phyloP scores from a whole-genome alignment of 2,888 invertebrate species.

The Metopia argyrocephala region DNA sequence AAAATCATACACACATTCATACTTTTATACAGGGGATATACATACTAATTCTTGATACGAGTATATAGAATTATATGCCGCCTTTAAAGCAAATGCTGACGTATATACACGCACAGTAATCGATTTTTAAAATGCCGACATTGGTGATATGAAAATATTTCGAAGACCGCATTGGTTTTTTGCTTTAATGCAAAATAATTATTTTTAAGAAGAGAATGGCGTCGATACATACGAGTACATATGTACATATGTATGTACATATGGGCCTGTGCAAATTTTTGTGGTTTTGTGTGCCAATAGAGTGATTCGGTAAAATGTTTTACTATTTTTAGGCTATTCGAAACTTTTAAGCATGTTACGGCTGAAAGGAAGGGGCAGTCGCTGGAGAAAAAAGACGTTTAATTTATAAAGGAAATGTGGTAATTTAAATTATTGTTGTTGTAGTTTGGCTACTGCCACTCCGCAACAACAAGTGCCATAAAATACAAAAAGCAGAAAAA shows the following conservation, averaged over 20 bases:
- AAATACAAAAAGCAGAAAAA: not conserved
- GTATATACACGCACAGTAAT: not conserved
- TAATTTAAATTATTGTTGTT: not conserved
- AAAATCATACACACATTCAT: not conserved
- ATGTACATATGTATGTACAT: too few relatives aligned
- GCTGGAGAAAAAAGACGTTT: not conserved
- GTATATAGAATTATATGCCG: not conserved
- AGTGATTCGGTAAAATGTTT: constrained; percentile 24
- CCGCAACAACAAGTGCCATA: constrained; percentile 12
- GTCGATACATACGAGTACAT: too few relatives aligned
- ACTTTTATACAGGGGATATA: too few relatives aligned
- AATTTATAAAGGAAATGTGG: constrained; percentile 44
- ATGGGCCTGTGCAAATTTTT: constrained; percentile 35
- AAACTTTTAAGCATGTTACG: not conserved
- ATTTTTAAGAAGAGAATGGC: constrained; percentile 32
- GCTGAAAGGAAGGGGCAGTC: not conserved
- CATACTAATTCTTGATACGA: not conserved
- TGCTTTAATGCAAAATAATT: constrained; percentile 11
- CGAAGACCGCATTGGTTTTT: constrained; percentile 25
- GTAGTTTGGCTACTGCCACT: constrained; percentile 33
- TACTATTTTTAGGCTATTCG: constrained; percentile 38
- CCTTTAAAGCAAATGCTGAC: constrained; percentile 3
- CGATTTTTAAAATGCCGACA: not conserved
- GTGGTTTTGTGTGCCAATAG: constrained; percentile 54
- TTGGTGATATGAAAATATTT: constrained; percentile 4